Percentiles rank a stretch among this genome's conserved stretches.
Evolutionary conservation across 2,113 vertebrate genomes (phyloP).

Genomic region (Lagopus leucura): DNA sequence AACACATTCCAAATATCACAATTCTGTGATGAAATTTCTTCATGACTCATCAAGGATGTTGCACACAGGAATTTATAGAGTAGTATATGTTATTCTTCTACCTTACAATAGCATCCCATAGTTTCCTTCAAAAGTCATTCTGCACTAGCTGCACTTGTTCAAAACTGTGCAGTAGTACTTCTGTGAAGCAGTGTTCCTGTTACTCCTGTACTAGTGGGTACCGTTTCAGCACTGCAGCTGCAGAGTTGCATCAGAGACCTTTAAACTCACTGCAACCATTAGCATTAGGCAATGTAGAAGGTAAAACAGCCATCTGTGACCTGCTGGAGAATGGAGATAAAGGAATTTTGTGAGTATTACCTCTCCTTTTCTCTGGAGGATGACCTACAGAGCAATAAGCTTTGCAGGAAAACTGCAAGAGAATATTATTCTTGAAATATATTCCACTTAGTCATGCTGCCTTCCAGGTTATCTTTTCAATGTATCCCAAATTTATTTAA

Average conservation of each 20-base stretch:
- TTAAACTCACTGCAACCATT: background rate
- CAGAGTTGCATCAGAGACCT: background rate
- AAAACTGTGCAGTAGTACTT: background rate
- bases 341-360: background rate
- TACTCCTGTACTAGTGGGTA: background rate
- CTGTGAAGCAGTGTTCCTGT: background rate
- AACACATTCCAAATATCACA: background rate
- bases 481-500: background rate
- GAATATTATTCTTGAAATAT: background rate
- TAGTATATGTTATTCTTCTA: background rate
- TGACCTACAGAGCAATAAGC: background rate
- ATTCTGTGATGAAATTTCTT: background rate
- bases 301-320: background rate
- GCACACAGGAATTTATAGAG: background rate
- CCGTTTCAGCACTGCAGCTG: background rate
- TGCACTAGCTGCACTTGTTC: background rate
- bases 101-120: background rate
- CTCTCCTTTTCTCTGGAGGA: background rate
- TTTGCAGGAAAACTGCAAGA: background rate
- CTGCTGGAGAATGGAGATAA: background rate
- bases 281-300: background rate
- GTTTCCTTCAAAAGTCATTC: background rate
- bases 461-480: background rate
- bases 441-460: background rate
- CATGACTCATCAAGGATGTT: slow-evolving; percentile 8